A percentile compares a stretch with the other conserved stretches of the same genome.
phyloP scores from a whole-genome alignment of 2,888 invertebrate genomes.

The Pollenia griseotomentosa region DNA sequence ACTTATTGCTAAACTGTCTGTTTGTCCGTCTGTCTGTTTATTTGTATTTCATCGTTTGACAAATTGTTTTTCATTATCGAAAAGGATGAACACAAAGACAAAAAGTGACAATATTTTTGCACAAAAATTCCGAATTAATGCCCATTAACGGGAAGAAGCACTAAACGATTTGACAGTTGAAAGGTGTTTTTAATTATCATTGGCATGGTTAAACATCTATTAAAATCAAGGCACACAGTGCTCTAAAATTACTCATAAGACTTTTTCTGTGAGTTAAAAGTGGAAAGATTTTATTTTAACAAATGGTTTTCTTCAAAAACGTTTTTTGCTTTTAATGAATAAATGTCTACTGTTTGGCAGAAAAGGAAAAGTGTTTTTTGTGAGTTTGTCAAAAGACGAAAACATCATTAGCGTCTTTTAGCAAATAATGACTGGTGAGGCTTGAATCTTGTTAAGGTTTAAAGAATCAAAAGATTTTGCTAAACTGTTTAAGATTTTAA shows the following conservation, averaged over 20 bases:
- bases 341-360: conserved; percentile 9
- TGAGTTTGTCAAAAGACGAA: conserved; percentile 29
- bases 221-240: conserved; percentile 53
- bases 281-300: conserved; percentile 43
- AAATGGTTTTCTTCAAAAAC: conserved; percentile 54
- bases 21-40: conserved; percentile 48
- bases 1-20: conserved; percentile 46
- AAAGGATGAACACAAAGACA: conserved; percentile 77
- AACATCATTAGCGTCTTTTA: conserved; percentile 67
- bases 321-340: conserved; percentile 34
- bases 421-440: conserved; percentile 42
- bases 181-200: conserved; percentile 83
- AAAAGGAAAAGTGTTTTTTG: conserved; percentile 32
- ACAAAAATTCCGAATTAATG: conserved; percentile 57
- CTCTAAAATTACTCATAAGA: conserved; percentile 19
- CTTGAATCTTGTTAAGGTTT: conserved; percentile 45
- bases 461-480: not conserved
- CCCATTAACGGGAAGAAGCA: conserved; percentile 60
- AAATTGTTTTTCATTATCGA: conserved; percentile 78
- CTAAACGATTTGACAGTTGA: conserved; percentile 77
- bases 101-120: conserved; percentile 76
- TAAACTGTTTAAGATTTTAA: not conserved
- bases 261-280: conserved; percentile 10
- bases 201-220: conserved; percentile 66
- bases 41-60: conserved; percentile 74